phyloP scores from a whole-genome alignment of 2,113 vertebrate species.

The Ceuthmochares aereus region DNA sequence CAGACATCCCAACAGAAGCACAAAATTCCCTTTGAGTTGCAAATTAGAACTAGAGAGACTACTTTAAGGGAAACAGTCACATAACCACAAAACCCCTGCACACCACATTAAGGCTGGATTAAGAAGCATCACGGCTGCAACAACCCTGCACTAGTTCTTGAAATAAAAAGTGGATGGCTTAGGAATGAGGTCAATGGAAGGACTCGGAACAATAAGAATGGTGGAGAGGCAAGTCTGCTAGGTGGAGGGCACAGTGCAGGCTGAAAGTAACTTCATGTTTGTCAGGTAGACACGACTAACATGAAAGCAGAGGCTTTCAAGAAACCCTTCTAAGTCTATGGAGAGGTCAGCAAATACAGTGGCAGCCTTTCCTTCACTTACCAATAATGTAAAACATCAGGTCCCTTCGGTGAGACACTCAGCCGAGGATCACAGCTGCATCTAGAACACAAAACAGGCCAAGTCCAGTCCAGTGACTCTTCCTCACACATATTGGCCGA shows the following conservation, averaged over 20 bases:
- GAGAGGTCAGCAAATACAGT: background rate
- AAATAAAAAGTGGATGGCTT: background rate
- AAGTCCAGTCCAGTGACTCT: slow-evolving; percentile 82
- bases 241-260: background rate
- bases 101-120: background rate
- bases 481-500: slow-evolving; percentile 24
- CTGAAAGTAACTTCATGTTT: slow-evolving; percentile 43
- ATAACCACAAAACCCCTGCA: background rate
- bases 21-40: background rate
- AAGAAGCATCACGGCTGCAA: background rate
- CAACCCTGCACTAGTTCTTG: background rate
- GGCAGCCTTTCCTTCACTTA: slow-evolving; percentile 78
- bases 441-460: slow-evolving; percentile 85
- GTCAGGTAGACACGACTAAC: background rate
- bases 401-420: slow-evolving; percentile 92
- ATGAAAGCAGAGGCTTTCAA: background rate
- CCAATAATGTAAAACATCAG: slow-evolving; percentile 99
- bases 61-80: background rate
- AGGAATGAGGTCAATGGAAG: background rate
- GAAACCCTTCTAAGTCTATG: background rate
- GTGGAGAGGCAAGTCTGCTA: background rate
- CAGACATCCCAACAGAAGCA: background rate
- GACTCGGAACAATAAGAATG: background rate
- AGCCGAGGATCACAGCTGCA: slow-evolving; percentile 85
- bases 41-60: background rate